Conservation (phyloP, 1,140 invertebrate genomes). For the Ruditapes philippinarum region DNA sequence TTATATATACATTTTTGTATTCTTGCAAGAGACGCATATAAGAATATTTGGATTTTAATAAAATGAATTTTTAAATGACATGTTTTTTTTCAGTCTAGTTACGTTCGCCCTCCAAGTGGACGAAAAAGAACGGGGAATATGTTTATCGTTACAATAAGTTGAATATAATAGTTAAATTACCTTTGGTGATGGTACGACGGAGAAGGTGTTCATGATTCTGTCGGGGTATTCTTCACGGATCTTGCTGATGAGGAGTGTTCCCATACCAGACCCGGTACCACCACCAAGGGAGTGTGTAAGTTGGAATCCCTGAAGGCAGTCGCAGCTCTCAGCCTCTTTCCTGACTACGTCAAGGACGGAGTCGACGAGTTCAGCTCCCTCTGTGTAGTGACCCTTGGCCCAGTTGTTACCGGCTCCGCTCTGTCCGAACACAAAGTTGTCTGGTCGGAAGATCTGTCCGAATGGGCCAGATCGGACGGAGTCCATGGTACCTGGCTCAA, state of each 20-base stretch:
- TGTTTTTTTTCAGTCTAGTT: too few relatives aligned
- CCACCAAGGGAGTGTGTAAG: slow-evolving; percentile 92
- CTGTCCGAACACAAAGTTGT: slow-evolving; percentile 85
- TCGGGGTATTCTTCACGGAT: slow-evolving; percentile 91
- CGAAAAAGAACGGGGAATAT: too few relatives aligned
- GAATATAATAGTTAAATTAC: too few relatives aligned
- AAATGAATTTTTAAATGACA: too few relatives aligned
- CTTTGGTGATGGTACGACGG: slow-evolving; percentile 96
- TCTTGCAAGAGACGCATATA: too few relatives aligned
- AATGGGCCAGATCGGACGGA: slow-evolving; percentile 86
- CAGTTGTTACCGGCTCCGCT: slow-evolving; percentile 94
- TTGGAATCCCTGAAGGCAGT: slow-evolving; percentile 92
- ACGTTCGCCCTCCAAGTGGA: too few relatives aligned
- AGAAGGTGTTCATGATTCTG: slow-evolving; percentile 97
- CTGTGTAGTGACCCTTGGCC: slow-evolving; percentile 97
- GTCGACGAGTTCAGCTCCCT: slow-evolving; percentile 95
- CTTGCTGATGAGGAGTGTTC: slow-evolving; percentile 88
- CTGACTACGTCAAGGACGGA: slow-evolving; percentile 93
- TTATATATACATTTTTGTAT: too few relatives aligned
- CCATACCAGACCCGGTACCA: slow-evolving; percentile 87
- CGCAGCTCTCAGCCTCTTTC: slow-evolving; percentile 94
- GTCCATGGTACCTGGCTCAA: slow-evolving; percentile 98
- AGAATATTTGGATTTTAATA: too few relatives aligned
- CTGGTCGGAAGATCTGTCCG: slow-evolving; percentile 84
- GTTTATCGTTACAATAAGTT: too few relatives aligned